Conservation (phyloP, 2,113 vertebrate species). For the Barnardius zonarius region DNA sequence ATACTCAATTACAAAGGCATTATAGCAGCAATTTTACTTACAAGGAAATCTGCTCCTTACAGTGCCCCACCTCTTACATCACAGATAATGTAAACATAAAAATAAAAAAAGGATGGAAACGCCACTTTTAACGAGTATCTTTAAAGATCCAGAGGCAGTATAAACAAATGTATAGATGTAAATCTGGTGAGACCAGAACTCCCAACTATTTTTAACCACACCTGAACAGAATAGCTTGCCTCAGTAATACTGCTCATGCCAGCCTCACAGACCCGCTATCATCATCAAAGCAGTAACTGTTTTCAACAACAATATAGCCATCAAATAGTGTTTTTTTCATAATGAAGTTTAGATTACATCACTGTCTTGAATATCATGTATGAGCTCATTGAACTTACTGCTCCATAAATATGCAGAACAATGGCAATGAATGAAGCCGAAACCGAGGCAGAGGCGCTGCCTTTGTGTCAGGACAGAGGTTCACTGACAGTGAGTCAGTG, state of each 20-base stretch:
- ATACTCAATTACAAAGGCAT: neutral
- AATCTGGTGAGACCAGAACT: neutral
- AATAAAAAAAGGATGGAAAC: neutral
- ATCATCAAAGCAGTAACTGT: neutral
- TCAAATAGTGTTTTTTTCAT: neutral
- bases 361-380: neutral
- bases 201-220: neutral
- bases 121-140: neutral
- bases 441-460: neutral
- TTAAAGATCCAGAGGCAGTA: neutral
- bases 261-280: neutral
- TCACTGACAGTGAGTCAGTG: constrained; percentile 14
- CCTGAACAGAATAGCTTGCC: neutral
- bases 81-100: neutral
- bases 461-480: constrained; percentile 38
- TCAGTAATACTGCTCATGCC: neutral
- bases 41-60: neutral
- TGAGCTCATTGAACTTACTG: neutral
- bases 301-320: neutral
- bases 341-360: neutral
- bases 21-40: neutral
- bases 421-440: neutral
- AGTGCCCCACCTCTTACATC: neutral
- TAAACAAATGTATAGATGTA: neutral
- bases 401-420: neutral